phyloP scores from a whole-genome alignment of 2,888 invertebrate species.

The Pyrgus malvae region DNA sequence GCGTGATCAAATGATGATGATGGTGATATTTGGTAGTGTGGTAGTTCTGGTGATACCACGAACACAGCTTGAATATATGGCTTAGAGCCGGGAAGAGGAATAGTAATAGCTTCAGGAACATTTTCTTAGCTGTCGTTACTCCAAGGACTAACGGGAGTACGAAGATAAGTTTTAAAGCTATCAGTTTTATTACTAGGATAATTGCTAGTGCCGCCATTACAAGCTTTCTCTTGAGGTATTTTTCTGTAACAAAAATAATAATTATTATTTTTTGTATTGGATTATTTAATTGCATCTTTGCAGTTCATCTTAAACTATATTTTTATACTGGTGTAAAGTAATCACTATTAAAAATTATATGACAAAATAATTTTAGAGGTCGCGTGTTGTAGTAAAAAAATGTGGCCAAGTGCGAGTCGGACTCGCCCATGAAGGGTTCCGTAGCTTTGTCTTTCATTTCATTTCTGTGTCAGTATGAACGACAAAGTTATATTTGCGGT shows the following conservation, averaged over 20 bases:
- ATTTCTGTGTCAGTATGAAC: too few species aligned
- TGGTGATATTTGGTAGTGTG: conserved; percentile 90
- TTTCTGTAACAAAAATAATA: conserved; percentile 83
- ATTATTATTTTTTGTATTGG: too few species aligned
- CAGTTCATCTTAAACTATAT: too few species aligned
- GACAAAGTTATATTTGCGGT: too few species aligned
- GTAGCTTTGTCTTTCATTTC: too few species aligned
- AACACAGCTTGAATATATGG: conserved; percentile 92
- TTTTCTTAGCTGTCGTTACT: conserved; percentile 91
- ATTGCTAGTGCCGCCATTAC: conserved; percentile 88
- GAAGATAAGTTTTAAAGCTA: conserved; percentile 90
- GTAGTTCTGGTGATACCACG: conserved; percentile 88
- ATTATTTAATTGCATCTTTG: too few species aligned
- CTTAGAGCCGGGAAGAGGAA: conserved; percentile 92
- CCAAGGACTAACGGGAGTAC: conserved; percentile 90
- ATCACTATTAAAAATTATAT: too few species aligned
- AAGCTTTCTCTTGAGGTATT: conserved; percentile 88
- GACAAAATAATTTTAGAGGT: too few species aligned
- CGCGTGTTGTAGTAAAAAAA: too few species aligned
- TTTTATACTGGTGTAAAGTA: too few species aligned
- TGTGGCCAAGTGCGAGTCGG: too few species aligned
- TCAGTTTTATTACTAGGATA: conserved; percentile 88
- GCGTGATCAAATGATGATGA: conserved; percentile 90
- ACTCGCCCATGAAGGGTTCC: too few species aligned
- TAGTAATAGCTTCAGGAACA: conserved; percentile 89